phyloP scores from a whole-genome alignment of 35 echinoderm and acorn worm genomes.

The Ophioderma brevispina region DNA sequence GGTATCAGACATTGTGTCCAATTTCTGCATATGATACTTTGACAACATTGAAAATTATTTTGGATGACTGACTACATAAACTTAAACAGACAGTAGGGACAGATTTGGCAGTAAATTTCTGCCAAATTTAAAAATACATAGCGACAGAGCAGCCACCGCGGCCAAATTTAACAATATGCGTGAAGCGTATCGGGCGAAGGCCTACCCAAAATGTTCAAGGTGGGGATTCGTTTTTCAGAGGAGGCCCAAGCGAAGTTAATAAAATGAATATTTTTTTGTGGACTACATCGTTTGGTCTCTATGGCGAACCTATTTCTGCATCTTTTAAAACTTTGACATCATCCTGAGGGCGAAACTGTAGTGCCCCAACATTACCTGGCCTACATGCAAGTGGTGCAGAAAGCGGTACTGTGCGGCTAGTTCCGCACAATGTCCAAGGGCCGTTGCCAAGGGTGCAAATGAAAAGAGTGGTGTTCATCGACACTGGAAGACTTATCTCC shows the following conservation, averaged over 20 bases:
- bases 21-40: neutral
- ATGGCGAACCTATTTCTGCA: slow-evolving; percentile 19
- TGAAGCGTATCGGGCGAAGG: slow-evolving; percentile 25
- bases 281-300: slow-evolving; percentile 21
- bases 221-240: slow-evolving; percentile 12
- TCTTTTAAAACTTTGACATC: slow-evolving; percentile 22
- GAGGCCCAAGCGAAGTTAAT: neutral
- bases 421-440: neutral
- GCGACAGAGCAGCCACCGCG: slow-evolving; percentile 42
- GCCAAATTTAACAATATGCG: slow-evolving; percentile 38
- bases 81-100: neutral
- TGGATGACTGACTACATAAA: neutral
- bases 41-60: neutral
- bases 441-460: neutral
- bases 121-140: slow-evolving; percentile 26
- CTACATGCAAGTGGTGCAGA: neutral
- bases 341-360: slow-evolving; percentile 1
- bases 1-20: neutral
- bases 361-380: slow-evolving; percentile 7
- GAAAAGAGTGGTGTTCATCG: slow-evolving; percentile 17
- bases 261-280: slow-evolving; percentile 60
- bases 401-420: slow-evolving; percentile 4
- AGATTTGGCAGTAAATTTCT: slow-evolving; percentile 30
- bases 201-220: neutral
- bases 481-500: slow-evolving; percentile 15